A percentile compares a stretch with the other conserved stretches of the same genome.
Conservation (phyloP, 1,140 invertebrate species). For the Caenorhabditis tropicalis region DNA sequence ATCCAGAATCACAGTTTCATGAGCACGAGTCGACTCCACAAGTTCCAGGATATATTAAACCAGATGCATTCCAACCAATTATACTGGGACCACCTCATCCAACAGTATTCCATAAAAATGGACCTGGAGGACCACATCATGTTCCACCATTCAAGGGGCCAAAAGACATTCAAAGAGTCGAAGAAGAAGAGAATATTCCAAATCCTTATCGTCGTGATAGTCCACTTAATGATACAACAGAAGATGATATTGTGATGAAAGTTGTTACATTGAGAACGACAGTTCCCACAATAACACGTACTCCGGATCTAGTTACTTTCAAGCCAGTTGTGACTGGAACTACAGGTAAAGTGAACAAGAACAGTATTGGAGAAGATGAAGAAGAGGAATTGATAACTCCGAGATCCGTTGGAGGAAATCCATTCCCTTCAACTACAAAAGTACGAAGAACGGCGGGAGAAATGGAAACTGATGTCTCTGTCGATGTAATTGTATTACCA, state of each 20-base stretch:
- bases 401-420: neutral
- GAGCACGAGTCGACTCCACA: constrained; percentile 16
- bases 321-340: neutral
- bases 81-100: constrained; percentile 41
- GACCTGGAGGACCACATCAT: neutral
- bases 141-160: constrained; percentile 18
- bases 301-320: constrained; percentile 26
- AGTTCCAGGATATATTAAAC: constrained; percentile 23
- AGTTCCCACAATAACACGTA: neutral
- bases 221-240: constrained; percentile 27
- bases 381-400: neutral
- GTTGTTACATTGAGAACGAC: constrained; percentile 18
- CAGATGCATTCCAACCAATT: constrained; percentile 24
- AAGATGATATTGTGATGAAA: constrained; percentile 46
- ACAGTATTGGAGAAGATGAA: neutral
- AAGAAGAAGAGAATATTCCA: neutral
- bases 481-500: constrained; percentile 53
- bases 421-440: neutral
- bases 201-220: constrained; percentile 23
- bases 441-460: constrained; percentile 35
- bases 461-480: constrained; percentile 52
- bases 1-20: neutral
- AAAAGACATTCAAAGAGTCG: constrained; percentile 7
- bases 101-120: constrained; percentile 26
- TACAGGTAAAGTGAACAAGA: neutral